Evolutionary conservation across 2,797 vertebrate species (phyloP).

Genomic region (Hafferia zeledoni): DNA sequence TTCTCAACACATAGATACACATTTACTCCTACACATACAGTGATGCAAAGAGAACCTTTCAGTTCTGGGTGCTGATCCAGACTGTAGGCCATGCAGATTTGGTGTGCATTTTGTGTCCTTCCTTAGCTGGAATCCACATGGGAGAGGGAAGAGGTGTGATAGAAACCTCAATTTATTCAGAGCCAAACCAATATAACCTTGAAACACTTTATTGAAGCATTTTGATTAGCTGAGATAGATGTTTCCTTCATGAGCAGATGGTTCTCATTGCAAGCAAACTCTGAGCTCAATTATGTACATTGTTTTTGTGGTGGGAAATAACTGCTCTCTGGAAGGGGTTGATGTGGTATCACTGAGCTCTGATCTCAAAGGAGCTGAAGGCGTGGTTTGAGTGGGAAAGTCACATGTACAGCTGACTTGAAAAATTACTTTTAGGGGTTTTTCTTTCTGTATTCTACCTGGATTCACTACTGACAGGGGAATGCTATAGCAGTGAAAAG

Average conservation of each 20-base stretch:
- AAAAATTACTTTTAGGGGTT: background rate
- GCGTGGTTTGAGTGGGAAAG: background rate
- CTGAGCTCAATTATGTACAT: background rate
- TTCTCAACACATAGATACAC: background rate
- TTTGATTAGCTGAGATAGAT: background rate
- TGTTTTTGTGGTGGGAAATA: background rate
- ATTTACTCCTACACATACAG: background rate
- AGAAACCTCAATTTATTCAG: background rate
- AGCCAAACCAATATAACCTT: background rate
- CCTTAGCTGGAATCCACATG: background rate
- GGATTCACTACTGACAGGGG: background rate
- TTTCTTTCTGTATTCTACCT: background rate
- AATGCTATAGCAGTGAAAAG: background rate
- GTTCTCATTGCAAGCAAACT: background rate
- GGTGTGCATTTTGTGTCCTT: background rate
- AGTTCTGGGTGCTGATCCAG: background rate
- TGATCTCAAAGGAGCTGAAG: background rate
- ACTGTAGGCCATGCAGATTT: background rate
- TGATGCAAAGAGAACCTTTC: background rate
- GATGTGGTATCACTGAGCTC: background rate
- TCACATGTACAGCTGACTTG: background rate
- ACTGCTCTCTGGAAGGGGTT: background rate
- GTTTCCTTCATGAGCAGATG: constrained; percentile 19
- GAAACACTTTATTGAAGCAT: background rate
- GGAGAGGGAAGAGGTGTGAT: background rate